phyloP scores from a whole-genome alignment of 2,113 vertebrate genomes.

The Tragulus kanchil region DNA sequence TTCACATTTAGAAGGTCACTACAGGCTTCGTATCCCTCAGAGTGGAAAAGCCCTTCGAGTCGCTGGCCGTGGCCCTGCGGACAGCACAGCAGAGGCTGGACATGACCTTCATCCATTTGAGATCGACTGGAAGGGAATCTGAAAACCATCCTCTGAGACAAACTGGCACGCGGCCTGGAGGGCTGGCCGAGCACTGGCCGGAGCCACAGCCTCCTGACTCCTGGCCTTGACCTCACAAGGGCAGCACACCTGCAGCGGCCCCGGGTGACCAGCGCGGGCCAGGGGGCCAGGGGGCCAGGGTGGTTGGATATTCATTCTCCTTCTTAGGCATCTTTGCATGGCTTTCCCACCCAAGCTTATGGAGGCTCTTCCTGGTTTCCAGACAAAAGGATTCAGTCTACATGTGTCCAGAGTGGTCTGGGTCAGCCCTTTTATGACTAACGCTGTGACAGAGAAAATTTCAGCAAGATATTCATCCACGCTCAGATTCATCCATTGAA shows the following conservation, averaged over 20 bases:
- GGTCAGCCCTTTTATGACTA: background rate
- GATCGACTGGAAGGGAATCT: background rate
- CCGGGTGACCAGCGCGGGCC: background rate
- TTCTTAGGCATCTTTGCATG: background rate
- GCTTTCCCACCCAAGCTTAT: background rate
- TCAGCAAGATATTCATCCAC: background rate
- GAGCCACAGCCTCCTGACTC: fast-evolving
- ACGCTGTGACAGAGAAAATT: background rate
- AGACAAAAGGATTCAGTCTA: background rate
- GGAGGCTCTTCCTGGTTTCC: background rate
- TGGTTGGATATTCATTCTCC: background rate
- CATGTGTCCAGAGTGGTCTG: background rate
- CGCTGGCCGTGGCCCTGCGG: background rate
- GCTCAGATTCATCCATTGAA: background rate
- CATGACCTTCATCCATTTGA: background rate
- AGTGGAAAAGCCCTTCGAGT: background rate
- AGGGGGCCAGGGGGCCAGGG: fast-evolving
- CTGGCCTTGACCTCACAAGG: fast-evolving
- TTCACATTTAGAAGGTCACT: background rate
- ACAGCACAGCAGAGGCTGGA: background rate
- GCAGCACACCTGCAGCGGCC: background rate
- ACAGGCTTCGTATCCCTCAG: fast-evolving
- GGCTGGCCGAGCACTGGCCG: background rate
- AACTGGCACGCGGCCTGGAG: background rate
- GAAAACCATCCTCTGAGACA: background rate